Evolutionary conservation across 1,140 invertebrate species (phyloP), one percentile per base, ranked within the genome.

Genomic region (Lucilia cuprina): DNA sequence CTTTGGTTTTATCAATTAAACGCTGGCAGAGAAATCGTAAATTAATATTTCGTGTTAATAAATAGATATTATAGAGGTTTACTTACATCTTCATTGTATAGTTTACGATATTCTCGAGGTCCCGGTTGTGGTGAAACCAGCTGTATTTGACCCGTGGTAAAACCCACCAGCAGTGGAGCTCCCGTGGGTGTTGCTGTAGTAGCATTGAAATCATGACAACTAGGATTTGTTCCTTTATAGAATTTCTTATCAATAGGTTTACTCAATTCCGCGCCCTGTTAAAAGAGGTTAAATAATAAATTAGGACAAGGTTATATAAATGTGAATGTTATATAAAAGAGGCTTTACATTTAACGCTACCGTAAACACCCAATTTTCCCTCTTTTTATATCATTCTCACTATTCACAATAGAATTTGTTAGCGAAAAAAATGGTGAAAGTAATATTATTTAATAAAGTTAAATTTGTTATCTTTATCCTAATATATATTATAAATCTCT

Each of bases 201-300:
- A 85, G 94, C 93, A 93, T 99, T 99, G 91, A 99, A 99, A 93
- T 99, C 98, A 93, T 99, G 99, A 92, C 98, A 99, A 34, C 98
- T 99, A 82, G 98, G 98, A 93, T 97, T 99, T 86, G 98, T 99
- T 88, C 98, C 98, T 93, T 99, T 99, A 92, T 99, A 99, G 87
- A 98, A 94, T 91, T 99, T 96, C 91, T 99, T 99, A 91, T 99
- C 98, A 85, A 99, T 94, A 74, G 98, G 98, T 92, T 98, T 98
- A 85, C 95, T 97, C 89, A 99, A 93, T 93, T 99, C 98, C 87
- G 96, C 95, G 89, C 97, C 96, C 96, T 97, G 91, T 55, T 30
- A 3, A 30, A 30, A 30, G 25, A 30, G 55, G 84, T 35, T n/a
- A n/a, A 25, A 70, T 14, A 41, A 10, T 2, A 41, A 41, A 3